Evolutionary conservation across 2,113 vertebrate genomes (phyloP).

Genomic region (Apaloderma vittatum): DNA sequence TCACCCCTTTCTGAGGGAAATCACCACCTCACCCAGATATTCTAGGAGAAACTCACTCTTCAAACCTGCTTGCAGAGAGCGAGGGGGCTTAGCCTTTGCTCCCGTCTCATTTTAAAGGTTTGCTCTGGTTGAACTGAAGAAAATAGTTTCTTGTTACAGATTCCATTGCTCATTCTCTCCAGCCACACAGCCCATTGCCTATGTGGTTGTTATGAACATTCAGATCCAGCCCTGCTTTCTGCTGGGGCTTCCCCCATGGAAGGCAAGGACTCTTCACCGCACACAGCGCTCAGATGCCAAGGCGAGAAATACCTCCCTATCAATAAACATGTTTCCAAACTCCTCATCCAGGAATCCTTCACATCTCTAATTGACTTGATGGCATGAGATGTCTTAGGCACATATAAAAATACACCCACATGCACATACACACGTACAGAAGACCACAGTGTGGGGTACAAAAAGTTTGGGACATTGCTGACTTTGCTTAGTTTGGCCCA

Average conservation of each 20-base stretch:
- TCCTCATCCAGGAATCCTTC: not conserved
- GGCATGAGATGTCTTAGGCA: rapidly evolving
- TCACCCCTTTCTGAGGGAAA: not conserved
- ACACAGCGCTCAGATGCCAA: not conserved
- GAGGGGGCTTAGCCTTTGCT: not conserved
- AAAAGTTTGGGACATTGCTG: not conserved
- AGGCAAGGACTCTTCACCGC: not conserved
- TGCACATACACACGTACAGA: not conserved
- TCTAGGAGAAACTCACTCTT: not conserved
- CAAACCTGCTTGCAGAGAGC: not conserved
- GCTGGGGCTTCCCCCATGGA: not conserved
- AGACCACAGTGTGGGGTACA: not conserved
- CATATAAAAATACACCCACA: not conserved
- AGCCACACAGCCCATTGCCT: not conserved
- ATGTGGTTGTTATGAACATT: not conserved
- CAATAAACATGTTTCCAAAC: not conserved
- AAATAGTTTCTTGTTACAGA: not conserved
- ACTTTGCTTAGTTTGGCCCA: not conserved
- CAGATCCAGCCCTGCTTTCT: not conserved
- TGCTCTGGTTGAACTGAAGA: not conserved
- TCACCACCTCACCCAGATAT: not conserved
- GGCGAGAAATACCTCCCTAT: not conserved
- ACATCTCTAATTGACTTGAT: not conserved
- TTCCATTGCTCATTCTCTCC: not conserved
- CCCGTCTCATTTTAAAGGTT: not conserved